phyloP scores from a whole-genome alignment of 2,113 vertebrate genomes.

The Glaucomys volans region DNA sequence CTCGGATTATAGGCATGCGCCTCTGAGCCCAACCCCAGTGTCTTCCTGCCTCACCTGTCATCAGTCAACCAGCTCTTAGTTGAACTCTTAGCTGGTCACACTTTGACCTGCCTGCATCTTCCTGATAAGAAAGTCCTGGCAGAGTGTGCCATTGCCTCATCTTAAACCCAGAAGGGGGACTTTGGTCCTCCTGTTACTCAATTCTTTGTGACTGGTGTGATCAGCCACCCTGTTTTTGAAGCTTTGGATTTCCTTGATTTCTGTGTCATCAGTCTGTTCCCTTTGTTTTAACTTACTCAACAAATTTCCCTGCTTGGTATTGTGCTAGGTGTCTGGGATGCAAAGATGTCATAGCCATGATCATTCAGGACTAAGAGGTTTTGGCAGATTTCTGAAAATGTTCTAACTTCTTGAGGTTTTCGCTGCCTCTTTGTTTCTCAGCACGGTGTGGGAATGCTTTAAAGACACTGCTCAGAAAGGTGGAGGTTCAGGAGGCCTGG shows the following conservation, averaged over 20 bases:
- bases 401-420: slow-evolving; percentile 30
- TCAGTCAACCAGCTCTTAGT: not conserved
- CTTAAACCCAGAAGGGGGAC: not conserved
- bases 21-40: too few species aligned
- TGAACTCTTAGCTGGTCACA: not conserved
- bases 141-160: not conserved
- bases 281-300: not conserved
- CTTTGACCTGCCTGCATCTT: not conserved
- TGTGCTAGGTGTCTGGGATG: not conserved
- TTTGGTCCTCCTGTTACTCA: not conserved
- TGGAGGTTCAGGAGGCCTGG: not conserved
- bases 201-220: not conserved
- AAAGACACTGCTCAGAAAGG: not conserved
- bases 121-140: not conserved
- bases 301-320: not conserved
- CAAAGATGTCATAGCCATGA: not conserved
- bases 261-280: not conserved
- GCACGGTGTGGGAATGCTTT: not conserved
- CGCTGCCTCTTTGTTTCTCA: not conserved
- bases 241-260: not conserved
- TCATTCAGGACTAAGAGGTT: not conserved
- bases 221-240: not conserved
- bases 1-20: too few species aligned
- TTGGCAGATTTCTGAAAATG: slow-evolving; percentile 49
- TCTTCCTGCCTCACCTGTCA: not conserved